Percentiles rank a stretch among this genome's conserved stretches.
Conservation (phyloP, 2,113 vertebrate species). For the Osmerus mordax region DNA sequence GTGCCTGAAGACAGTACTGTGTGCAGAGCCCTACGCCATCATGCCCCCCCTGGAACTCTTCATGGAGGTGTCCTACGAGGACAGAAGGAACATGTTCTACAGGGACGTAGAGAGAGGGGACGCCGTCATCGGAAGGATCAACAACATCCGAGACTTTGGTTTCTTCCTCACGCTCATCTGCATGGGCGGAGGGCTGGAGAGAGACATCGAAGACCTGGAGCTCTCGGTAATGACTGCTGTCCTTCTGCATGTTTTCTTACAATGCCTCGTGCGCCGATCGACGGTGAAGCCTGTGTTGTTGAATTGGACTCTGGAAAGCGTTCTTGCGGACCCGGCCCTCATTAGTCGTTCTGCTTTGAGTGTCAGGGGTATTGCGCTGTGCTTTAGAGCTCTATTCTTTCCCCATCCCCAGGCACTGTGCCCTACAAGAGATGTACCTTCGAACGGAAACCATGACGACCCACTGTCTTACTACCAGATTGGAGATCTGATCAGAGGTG, state of each 20-base stretch:
- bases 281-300: not conserved
- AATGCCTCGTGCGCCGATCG: not conserved
- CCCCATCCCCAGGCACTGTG: conserved; percentile 81
- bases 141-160: conserved; percentile 91
- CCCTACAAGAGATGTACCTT: conserved; percentile 90
- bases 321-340: no score
- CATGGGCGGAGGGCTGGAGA: conserved; percentile 78
- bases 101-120: conserved; percentile 90
- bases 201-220: conserved; percentile 89
- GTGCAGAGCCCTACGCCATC: conserved; percentile 83
- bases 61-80: conserved; percentile 84
- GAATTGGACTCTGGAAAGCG: not conserved
- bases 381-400: not conserved
- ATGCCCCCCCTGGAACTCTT: conserved; percentile 93
- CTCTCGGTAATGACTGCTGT: conserved; percentile 76
- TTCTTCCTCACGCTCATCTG: conserved; percentile 94
- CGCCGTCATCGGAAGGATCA: conserved; percentile 87
- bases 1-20: not conserved
- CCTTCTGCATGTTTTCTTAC: not conserved
- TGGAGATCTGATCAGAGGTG: conserved; percentile 91
- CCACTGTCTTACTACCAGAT: conserved; percentile 93
- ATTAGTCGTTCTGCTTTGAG: no score
- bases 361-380: not conserved
- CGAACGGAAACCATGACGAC: conserved; percentile 92
- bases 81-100: conserved; percentile 85